Percentiles rank a stretch among this genome's conserved stretches.
These are phyloP conservation scores for Neosalanx taihuensis DNA, from an alignment of 2,797 vertebrate genomes.

Conservation along the genomic window DNA sequence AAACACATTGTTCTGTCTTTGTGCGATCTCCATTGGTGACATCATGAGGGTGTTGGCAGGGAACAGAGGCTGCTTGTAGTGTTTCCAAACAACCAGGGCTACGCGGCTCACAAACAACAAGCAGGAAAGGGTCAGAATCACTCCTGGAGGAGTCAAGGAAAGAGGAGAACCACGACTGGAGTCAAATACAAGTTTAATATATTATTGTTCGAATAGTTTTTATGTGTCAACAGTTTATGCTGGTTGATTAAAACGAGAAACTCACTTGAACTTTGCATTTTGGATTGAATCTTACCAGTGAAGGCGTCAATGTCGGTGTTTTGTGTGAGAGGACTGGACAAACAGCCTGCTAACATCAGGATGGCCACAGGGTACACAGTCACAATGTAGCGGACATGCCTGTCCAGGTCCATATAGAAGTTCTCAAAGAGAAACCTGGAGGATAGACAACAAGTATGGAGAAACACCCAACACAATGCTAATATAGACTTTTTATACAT, in stretches of 20 bases:
- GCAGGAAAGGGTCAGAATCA: constrained; percentile 46
- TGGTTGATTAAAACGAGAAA: too few species aligned
- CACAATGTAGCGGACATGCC: constrained; percentile 73
- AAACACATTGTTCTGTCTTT: constrained; percentile 55
- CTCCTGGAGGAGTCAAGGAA: constrained; percentile 35
- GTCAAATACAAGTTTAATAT: too few species aligned
- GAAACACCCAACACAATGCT: not conserved
- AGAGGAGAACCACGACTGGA: not conserved
- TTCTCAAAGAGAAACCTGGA: constrained; percentile 78
- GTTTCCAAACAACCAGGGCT: constrained; percentile 55
- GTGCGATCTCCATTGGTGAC: constrained; percentile 62
- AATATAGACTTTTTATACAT: too few species aligned
- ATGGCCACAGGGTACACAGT: constrained; percentile 72
- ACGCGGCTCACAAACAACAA: constrained; percentile 44
- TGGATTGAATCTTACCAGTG: constrained; percentile 57
- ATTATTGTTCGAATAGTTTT: too few species aligned
- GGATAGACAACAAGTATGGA: constrained; percentile 12
- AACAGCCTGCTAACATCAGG: constrained; percentile 59
- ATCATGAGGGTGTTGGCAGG: constrained; percentile 25
- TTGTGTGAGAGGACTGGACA: constrained; percentile 28
- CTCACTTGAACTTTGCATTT: not conserved
- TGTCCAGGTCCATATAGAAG: constrained; percentile 69
- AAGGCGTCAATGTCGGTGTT: constrained; percentile 47
- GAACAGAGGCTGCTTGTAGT: constrained; percentile 58
- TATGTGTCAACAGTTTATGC: too few species aligned